These are phyloP conservation scores for Manduca sexta DNA, from an alignment of 1,140 invertebrate species.

Conservation along the genomic window DNA sequence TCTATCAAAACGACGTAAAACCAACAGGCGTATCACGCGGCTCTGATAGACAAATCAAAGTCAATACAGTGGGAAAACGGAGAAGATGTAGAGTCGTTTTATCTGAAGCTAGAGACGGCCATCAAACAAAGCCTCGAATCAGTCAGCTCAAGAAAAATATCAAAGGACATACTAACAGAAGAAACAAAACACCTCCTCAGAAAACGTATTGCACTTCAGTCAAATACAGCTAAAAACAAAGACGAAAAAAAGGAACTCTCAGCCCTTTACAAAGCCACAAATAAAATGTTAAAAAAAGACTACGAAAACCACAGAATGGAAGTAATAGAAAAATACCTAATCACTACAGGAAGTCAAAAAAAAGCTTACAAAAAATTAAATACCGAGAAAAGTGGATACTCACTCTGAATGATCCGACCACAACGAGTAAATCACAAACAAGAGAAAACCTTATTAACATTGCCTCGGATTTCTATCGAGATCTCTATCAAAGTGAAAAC, in stretches of 20 bases:
- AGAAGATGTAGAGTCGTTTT: too few relatives aligned
- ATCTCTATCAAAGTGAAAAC: conserved; percentile 9
- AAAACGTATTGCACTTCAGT: conserved; percentile 14
- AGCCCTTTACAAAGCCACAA: conserved; percentile 19
- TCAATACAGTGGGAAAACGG: too few relatives aligned
- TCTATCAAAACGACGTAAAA: too few relatives aligned
- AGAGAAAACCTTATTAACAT: conserved; percentile 15
- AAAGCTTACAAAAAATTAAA: conserved; percentile 13
- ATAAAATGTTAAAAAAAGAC: conserved; percentile 21
- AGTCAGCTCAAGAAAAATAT: too few relatives aligned
- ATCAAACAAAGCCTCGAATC: too few relatives aligned
- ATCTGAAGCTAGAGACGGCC: too few relatives aligned
- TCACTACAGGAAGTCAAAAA: conserved; percentile 9
- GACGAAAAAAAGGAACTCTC: conserved; percentile 20
- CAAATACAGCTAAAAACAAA: conserved; percentile 12
- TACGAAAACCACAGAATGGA: conserved; percentile 21
- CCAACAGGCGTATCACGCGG: too few relatives aligned
- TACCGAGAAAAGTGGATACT: conserved; percentile 10
- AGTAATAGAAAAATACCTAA: conserved; percentile 12
- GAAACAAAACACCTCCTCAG: conserved; percentile 12
- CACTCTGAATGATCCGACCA: conserved; percentile 1
- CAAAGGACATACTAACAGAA: too few relatives aligned
- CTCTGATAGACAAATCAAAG: too few relatives aligned
- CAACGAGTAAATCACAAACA: conserved; percentile 1
- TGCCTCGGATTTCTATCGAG: conserved; percentile 15